Evolutionary conservation across 1,140 invertebrate genomes (phyloP).

Genomic region (Acromyrmex charruanus): DNA sequence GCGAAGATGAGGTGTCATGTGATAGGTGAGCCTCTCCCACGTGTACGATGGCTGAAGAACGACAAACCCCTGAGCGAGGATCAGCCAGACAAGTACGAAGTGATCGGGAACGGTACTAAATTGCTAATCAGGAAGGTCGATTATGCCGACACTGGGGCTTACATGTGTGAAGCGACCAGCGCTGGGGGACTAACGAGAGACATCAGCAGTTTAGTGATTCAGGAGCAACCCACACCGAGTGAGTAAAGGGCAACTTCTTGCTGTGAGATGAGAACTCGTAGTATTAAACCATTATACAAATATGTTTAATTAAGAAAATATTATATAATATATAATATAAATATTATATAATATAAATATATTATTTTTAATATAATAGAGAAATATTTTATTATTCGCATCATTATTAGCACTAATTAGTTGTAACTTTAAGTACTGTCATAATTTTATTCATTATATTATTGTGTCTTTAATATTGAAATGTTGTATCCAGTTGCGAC

Average conservation of each 20-base stretch:
- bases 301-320: not conserved
- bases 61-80: conserved; percentile 89
- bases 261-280: not conserved
- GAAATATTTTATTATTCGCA: not conserved
- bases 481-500: conserved; percentile 85
- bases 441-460: not conserved
- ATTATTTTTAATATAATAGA: conserved; percentile 1
- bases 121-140: conserved; percentile 89
- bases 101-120: conserved; percentile 91
- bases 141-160: conserved; percentile 92
- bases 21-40: conserved; percentile 90
- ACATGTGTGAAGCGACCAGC: conserved; percentile 92
- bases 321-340: no score
- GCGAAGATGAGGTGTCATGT: conserved; percentile 91
- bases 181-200: conserved; percentile 90
- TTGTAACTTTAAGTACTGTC: not conserved
- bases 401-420: not conserved
- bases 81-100: conserved; percentile 90
- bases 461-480: conserved; percentile 65
- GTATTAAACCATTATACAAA: not conserved
- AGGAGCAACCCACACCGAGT: conserved; percentile 90
- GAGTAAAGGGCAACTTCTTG: conserved; percentile 76
- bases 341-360: no score
- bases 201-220: conserved; percentile 91
- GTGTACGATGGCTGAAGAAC: conserved; percentile 92